phyloP scores from a whole-genome alignment of 1,140 invertebrate genomes.

The Philopotamus ludificatus region DNA sequence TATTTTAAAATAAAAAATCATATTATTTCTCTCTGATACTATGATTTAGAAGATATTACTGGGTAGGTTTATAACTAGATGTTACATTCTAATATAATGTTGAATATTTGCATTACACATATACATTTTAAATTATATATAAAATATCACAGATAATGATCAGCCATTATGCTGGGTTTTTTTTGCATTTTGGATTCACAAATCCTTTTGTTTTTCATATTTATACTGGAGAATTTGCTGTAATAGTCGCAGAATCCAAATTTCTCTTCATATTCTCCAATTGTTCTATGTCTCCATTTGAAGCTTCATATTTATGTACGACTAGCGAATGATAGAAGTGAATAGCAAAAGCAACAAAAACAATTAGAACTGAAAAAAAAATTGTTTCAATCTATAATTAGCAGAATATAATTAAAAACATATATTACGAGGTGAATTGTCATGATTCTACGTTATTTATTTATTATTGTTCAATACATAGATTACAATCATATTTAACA shows the following conservation, averaged over 20 bases:
- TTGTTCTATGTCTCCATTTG: conserved; percentile 66
- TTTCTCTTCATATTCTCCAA: conserved; percentile 71
- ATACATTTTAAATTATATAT: not conserved
- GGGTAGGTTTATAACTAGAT: too few relatives aligned
- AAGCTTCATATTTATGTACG: conserved; percentile 74
- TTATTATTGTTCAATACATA: not conserved
- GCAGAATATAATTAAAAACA: not conserved
- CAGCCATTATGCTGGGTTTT: too few relatives aligned
- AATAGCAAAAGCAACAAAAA: conserved; percentile 85
- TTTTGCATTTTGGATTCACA: too few relatives aligned
- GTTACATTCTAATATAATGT: too few relatives aligned
- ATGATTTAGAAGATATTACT: too few relatives aligned
- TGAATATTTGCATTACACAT: too few relatives aligned
- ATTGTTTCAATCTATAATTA: too few relatives aligned
- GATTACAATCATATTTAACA: too few relatives aligned
- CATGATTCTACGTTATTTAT: not conserved
- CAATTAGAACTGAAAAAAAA: conserved; percentile 64
- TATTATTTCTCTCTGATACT: too few relatives aligned
- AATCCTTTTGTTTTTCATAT: too few relatives aligned
- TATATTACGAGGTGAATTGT: not conserved
- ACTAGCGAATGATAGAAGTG: conserved; percentile 89
- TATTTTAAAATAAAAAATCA: too few relatives aligned
- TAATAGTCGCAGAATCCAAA: conserved; percentile 60
- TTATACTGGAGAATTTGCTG: conserved; percentile 48
- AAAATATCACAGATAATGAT: not conserved